A percentile compares a stretch with the other conserved stretches of the same genome.
Evolutionary conservation across 2,797 vertebrate genomes (phyloP).

Genomic region (Pipistrellus nathusii): DNA sequence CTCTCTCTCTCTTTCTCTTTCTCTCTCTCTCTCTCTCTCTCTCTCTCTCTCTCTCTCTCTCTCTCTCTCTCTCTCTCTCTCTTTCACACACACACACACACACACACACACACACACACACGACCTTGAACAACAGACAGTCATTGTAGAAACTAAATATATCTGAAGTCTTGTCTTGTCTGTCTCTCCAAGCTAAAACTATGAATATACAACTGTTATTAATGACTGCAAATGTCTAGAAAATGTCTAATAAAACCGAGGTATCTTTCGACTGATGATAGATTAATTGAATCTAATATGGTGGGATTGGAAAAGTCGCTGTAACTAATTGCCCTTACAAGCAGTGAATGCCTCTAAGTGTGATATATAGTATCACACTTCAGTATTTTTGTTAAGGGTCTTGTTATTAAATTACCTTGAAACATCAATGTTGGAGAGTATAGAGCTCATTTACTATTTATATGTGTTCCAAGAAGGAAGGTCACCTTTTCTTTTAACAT

Average conservation of each 20-base stretch:
- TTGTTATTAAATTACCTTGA: conserved; percentile 79
- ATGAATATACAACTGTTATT: conserved; percentile 60
- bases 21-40: background rate
- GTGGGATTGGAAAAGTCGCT: conserved; percentile 64
- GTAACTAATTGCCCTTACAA: conserved; percentile 62
- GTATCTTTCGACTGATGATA: conserved; percentile 65
- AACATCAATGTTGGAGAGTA: conserved; percentile 70
- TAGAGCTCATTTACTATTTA: conserved; percentile 70
- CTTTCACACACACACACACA: no score
- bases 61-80: background rate
- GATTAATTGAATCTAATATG: conserved; percentile 74
- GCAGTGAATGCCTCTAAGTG: background rate
- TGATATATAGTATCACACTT: background rate
- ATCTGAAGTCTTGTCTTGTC: background rate
- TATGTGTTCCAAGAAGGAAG: conserved; percentile 70
- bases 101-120: background rate
- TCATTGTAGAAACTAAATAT: conserved; percentile 49
- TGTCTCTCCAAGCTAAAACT: conserved; percentile 45
- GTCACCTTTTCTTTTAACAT: conserved; percentile 75
- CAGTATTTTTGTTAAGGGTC: conserved; percentile 72
- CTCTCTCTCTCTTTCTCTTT: background rate
- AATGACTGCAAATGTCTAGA: conserved; percentile 59
- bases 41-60: background rate
- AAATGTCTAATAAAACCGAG: conserved; percentile 75
- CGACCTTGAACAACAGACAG: conserved; percentile 53